Evolutionary conservation across 2,797 vertebrate genomes (phyloP).

Genomic region (Anniella stebbinsi): DNA sequence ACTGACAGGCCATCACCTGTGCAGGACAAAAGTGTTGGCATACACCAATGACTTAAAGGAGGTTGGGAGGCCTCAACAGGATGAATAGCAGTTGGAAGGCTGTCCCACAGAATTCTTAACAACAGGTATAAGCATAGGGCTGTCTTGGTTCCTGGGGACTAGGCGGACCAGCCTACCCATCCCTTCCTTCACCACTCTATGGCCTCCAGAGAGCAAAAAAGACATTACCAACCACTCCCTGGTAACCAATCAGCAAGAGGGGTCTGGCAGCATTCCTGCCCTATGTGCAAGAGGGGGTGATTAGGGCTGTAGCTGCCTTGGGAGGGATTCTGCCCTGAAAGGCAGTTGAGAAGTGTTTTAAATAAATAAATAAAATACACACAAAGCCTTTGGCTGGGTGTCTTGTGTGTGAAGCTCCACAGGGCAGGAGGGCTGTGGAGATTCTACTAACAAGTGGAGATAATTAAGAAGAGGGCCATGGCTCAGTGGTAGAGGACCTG

Average conservation of each 20-base stretch:
- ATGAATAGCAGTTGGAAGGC: background rate
- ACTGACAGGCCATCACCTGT: background rate
- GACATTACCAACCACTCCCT: background rate
- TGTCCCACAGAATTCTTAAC: background rate
- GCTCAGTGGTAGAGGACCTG: no score
- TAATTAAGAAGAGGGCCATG: background rate
- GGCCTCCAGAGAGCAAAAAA: background rate
- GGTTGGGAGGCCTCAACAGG: background rate
- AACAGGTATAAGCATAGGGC: background rate
- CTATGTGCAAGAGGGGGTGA: background rate
- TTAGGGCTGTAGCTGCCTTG: no score
- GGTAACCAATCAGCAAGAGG: background rate
- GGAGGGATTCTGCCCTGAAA: no score
- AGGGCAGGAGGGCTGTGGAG: background rate
- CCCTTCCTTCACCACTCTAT: background rate
- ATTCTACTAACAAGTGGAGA: no score
- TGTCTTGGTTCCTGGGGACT: background rate
- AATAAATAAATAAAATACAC: no score
- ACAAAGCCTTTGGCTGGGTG: background rate
- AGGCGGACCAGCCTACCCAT: no score
- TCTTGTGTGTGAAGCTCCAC: no score
- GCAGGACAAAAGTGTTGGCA: background rate
- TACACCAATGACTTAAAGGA: background rate
- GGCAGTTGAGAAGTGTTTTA: no score
- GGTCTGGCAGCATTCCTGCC: background rate